phyloP scores from a whole-genome alignment of 64 coral and sea anemone species.

The Porites lutea region DNA sequence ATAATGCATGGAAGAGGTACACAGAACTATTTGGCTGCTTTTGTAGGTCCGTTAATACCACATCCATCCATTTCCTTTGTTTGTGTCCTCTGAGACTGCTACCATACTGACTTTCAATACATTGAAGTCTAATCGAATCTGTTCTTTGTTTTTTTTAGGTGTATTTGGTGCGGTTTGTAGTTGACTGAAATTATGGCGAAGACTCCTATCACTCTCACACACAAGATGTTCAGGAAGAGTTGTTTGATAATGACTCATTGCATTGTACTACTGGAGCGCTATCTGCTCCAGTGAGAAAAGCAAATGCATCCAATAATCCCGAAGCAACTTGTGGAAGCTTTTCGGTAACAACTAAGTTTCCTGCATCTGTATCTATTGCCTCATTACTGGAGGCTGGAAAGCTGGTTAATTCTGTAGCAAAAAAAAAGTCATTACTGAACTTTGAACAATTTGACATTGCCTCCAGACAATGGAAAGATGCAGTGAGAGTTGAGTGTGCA shows the following conservation, averaged over 20 bases:
- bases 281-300: background rate
- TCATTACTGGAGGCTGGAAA: constrained; percentile 73
- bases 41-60: too few species aligned
- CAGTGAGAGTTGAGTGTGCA: constrained; percentile 25
- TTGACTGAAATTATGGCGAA: constrained; percentile 17
- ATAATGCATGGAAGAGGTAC: too few species aligned
- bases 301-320: background rate
- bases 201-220: background rate
- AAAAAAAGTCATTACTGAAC: constrained; percentile 37
- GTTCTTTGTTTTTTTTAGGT: constrained; percentile 38
- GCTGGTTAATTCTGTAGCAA: constrained; percentile 59
- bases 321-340: constrained; percentile 1
- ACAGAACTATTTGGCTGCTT: too few species aligned
- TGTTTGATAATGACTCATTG: background rate
- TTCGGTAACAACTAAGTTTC: constrained; percentile 53
- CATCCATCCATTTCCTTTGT: too few species aligned
- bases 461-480: constrained; percentile 53
- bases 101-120: too few species aligned
- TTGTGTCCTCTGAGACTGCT: too few species aligned
- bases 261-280: background rate
- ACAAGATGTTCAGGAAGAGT: background rate
- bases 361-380: constrained; percentile 76
- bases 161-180: constrained; percentile 72
- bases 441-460: constrained; percentile 78
- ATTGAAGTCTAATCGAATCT: background rate